Evolutionary conservation across 2,888 invertebrate species (phyloP), one percentile per base, ranked within the genome.

Genomic region (Nezara viridula): DNA sequence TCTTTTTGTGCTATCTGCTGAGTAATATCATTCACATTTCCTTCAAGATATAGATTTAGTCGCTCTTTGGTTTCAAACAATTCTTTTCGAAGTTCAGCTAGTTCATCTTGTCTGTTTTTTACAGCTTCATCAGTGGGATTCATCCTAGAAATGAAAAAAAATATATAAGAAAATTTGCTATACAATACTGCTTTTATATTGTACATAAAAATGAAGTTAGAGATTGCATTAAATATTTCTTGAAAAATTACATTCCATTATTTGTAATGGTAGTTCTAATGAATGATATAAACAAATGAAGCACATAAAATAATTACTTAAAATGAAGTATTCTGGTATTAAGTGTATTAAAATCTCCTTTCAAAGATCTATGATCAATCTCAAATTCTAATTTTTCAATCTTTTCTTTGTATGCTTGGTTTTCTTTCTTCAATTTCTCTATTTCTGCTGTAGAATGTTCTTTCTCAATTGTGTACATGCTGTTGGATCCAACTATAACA

Each of bases 61-160:
- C 92, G 90, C 90, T 92, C 92, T 89, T 91, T 92, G 81, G 93
- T 91, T 85, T 92, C 91, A 24, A 92, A 92, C 81, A 95, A 95
- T 94, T 96, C 96, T 89, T 95, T 95, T 91, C 96, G 95, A 5
- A 97, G 94, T 88, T 95, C 94, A 91, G 96, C 95, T 49, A 96
- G 93, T 91, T 96, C 95, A 55, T 94, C 94, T 89, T 95, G 95
- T 21, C 95, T 94, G 92, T 95, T 94, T 90, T 95, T 94, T 88
- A 96, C 94, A 0, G 96, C 96, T 90, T 95, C 94, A 0, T 95
- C 94, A 0, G 96, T 94, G 0, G 97, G 97, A 93, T 98, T 98
- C 91, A 96, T 94, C 19, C 94, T 94, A 95, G 2, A 37, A 86
- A 88, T 77, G 12, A n/a, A 73, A 7, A 37, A 37, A 73, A 21